Conservation (phyloP, 2,888 invertebrate species). For the Diadromus collaris region DNA sequence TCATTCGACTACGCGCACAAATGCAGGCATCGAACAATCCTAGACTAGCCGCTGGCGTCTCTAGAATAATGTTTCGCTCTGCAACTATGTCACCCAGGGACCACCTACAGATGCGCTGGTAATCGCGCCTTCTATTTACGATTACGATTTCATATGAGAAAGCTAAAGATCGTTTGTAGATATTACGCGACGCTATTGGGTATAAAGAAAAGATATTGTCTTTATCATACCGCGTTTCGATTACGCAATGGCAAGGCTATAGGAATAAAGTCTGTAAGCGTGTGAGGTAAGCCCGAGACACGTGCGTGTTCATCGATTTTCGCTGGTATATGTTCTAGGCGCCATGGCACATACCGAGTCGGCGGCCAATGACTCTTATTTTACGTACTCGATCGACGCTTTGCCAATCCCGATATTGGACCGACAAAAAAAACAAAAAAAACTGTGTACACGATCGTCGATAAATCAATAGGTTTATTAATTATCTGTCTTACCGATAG, state of each 20-base stretch:
- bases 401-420: neutral
- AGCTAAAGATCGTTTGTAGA: neutral
- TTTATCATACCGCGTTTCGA: constrained; percentile 3
- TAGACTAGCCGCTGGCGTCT: neutral
- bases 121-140: neutral
- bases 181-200: neutral
- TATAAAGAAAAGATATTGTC: neutral
- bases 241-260: constrained; percentile 16
- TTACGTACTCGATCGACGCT: constrained; percentile 14
- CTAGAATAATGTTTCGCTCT: neutral
- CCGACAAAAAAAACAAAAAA: constrained; percentile 6
- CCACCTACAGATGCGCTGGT: neutral
- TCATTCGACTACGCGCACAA: neutral
- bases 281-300: constrained; percentile 2
- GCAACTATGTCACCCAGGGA: neutral
- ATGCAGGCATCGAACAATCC: neutral
- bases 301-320: constrained; percentile 28
- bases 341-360: neutral
- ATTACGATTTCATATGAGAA: neutral
- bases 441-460: neutral
- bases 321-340: neutral
- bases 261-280: neutral
- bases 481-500: neutral
- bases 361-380: constrained; percentile 15
- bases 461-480: neutral